phyloP scores from a whole-genome alignment of 1,140 invertebrate genomes.

The Melanaphis sacchari region DNA sequence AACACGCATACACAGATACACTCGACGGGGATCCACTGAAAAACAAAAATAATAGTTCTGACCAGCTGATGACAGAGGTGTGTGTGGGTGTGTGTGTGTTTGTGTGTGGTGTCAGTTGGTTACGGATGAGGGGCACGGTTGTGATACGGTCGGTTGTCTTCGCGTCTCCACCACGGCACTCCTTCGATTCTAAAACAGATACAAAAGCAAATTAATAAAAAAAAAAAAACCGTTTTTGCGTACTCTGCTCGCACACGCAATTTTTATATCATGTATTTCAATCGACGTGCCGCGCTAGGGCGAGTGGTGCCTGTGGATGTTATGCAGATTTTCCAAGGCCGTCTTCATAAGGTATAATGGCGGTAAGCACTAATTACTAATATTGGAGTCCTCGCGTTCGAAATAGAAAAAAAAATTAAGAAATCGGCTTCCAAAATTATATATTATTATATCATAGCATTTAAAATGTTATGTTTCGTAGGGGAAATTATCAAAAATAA shows the following conservation, averaged over 20 bases:
- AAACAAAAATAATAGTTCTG: background rate
- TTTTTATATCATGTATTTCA: background rate
- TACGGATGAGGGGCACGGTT: background rate
- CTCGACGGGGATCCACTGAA: background rate
- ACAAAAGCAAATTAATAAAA: background rate
- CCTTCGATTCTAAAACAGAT: conserved; percentile 38
- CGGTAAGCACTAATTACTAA: background rate
- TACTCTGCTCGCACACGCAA: background rate
- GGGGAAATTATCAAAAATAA: too few relatives aligned
- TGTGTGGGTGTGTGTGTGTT: too few relatives aligned
- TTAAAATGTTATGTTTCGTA: too few relatives aligned
- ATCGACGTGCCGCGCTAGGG: background rate
- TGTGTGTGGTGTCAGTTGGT: background rate
- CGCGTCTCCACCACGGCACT: conserved; percentile 52
- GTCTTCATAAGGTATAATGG: background rate
- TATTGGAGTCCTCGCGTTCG: background rate
- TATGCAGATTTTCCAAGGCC: too few relatives aligned
- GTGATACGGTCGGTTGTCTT: conserved; percentile 38
- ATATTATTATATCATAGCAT: too few relatives aligned
- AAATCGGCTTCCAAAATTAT: too few relatives aligned
- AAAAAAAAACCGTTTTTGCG: background rate
- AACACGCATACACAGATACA: background rate
- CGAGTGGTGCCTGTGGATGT: too few relatives aligned
- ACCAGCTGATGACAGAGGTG: background rate
- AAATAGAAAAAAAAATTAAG: too few relatives aligned